These are phyloP conservation scores for Piscicola geometra DNA, from an alignment of 2,888 invertebrate genomes.

Conservation along the genomic window DNA sequence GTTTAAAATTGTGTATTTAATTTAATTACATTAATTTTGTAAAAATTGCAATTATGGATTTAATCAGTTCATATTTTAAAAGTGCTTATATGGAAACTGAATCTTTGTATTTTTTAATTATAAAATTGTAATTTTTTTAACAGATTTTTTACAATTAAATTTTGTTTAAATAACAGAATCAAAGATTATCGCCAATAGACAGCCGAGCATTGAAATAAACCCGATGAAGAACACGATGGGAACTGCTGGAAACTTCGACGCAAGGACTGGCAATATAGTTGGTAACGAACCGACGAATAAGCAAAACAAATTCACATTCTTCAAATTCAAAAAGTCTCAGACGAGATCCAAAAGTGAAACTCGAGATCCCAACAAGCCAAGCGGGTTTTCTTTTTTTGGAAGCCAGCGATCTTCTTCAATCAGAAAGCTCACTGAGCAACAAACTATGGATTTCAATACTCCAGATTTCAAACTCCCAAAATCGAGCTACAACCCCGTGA, in stretches of 20 bases:
- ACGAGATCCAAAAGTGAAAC: constrained; percentile 30
- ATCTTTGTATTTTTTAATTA: not conserved
- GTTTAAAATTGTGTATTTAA: not conserved
- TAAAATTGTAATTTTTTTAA: not conserved
- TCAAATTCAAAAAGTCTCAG: constrained; percentile 19
- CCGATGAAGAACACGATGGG: not conserved
- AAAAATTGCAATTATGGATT: not conserved
- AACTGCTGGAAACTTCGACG: not conserved
- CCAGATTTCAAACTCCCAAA: not conserved
- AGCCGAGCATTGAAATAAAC: constrained; percentile 6
- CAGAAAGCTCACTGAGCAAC: constrained; percentile 6
- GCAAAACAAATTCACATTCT: constrained; percentile 29
- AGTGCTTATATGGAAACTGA: no score
- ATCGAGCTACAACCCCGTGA: no score
- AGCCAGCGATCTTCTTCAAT: not conserved
- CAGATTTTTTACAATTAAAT: no score
- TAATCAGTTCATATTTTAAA: not conserved
- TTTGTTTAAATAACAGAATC: constrained; percentile 20
- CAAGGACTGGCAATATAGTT: not conserved
- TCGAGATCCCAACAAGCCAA: not conserved
- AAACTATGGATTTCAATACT: not conserved
- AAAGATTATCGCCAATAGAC: constrained; percentile 35
- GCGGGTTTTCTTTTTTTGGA: constrained; percentile 14
- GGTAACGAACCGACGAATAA: constrained; percentile 3
- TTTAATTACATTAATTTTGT: not conserved